Percentiles rank a stretch among this genome's conserved stretches.
phyloP scores from a whole-genome alignment of 2,113 vertebrate genomes.

The Cariama cristata region DNA sequence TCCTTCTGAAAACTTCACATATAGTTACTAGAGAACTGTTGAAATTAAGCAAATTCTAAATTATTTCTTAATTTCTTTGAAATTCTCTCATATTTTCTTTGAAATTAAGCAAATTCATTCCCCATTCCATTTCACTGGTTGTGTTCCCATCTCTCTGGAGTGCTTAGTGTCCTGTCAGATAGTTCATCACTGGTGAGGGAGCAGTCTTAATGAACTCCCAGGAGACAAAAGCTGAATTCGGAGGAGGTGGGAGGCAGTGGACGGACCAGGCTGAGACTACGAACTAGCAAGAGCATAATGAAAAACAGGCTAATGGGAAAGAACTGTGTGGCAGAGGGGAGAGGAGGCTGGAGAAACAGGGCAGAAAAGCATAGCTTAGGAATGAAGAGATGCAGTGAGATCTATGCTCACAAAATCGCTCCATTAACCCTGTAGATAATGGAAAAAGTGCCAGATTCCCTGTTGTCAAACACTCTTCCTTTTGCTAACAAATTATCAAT shows the following conservation, averaged over 20 bases:
- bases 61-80: no score
- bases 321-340: background rate
- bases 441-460: background rate
- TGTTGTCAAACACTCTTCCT: background rate
- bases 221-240: background rate
- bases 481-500: background rate
- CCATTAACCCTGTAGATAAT: background rate
- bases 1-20: background rate
- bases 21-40: background rate
- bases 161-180: background rate
- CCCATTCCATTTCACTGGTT: background rate
- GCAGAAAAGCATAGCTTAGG: background rate
- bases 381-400: background rate
- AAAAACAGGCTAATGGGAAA: background rate
- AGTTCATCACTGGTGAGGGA: background rate
- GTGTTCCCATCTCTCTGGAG: background rate
- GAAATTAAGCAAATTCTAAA: background rate
- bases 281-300: background rate
- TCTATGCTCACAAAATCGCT: rapidly evolving
- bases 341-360: background rate
- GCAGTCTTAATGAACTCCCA: background rate
- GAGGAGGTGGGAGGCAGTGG: background rate
- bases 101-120: background rate
- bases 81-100: background rate
- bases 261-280: background rate